Percentiles rank a stretch among this genome's conserved stretches.
phyloP scores from a whole-genome alignment of 2,797 vertebrate genomes.

The Diglossa cyanea region DNA sequence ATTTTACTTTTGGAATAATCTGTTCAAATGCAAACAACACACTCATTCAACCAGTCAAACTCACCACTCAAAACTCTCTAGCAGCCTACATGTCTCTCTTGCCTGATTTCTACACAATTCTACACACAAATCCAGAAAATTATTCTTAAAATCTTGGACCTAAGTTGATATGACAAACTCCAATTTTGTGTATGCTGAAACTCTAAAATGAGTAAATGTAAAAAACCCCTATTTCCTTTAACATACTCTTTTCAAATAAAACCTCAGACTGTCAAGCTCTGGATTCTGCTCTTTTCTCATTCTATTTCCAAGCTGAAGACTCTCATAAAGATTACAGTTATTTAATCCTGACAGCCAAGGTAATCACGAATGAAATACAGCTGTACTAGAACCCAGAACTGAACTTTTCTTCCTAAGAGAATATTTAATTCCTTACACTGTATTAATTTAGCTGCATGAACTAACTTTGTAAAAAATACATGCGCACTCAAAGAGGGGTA shows the following conservation, averaged over 20 bases:
- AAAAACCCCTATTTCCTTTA: not conserved
- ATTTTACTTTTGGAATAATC: not conserved
- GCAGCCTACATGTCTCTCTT: not conserved
- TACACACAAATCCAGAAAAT: not conserved
- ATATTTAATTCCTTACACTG: not conserved
- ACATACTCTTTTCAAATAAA: not conserved
- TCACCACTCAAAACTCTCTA: not conserved
- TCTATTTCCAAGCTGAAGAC: not conserved
- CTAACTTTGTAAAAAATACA: not conserved
- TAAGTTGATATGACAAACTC: not conserved
- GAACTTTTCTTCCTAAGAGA: not conserved
- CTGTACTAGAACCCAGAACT: not conserved
- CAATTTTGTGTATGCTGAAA: not conserved
- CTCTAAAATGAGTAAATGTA: not conserved
- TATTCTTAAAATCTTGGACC: not conserved
- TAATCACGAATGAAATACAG: not conserved
- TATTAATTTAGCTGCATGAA: not conserved
- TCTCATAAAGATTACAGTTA: not conserved
- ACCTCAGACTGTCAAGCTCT: not conserved
- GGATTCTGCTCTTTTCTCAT: not conserved
- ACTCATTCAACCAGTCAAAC: not conserved
- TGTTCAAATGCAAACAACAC: not conserved
- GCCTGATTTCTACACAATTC: not conserved
- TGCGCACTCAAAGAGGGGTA: not conserved
- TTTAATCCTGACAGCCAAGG: not conserved